Evolutionary conservation across 1,140 invertebrate species (phyloP).

Genomic region (Drosophila pectinifera): DNA sequence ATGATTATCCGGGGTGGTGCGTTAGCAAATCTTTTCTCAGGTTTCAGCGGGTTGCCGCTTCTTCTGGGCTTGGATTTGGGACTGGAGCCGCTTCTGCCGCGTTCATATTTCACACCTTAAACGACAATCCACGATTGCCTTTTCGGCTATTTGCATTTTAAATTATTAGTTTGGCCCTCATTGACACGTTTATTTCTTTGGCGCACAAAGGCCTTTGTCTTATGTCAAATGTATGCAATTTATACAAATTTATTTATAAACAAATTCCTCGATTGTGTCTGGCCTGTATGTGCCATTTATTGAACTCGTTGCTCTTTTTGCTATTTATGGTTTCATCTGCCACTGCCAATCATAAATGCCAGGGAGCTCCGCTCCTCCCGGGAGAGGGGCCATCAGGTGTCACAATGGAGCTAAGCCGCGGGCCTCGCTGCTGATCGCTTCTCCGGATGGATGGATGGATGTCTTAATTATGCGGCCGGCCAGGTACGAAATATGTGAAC

Average conservation of each 20-base stretch:
- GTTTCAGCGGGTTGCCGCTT: conserved; percentile 20
- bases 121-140: conserved; percentile 63
- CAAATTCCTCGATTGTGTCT: conserved; percentile 68
- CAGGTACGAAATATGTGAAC: conserved; percentile 24
- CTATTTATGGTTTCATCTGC: conserved; percentile 70
- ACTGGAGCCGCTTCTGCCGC: conserved; percentile 35
- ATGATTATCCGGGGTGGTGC: conserved; percentile 65
- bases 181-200: conserved; percentile 77
- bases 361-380: conserved; percentile 21
- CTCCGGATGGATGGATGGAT: conserved; percentile 62
- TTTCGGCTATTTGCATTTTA: conserved; percentile 76
- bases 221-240: conserved; percentile 53
- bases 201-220: conserved; percentile 71
- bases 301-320: conserved; percentile 53
- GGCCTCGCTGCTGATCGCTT: conserved; percentile 34
- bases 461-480: conserved; percentile 53
- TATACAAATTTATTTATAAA: conserved; percentile 61
- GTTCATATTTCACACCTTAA: conserved; percentile 81
- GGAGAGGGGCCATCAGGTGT: conserved; percentile 49
- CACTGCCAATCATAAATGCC: conserved; percentile 65
- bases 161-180: conserved; percentile 70
- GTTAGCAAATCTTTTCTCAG: conserved; percentile 66
- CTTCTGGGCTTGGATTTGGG: conserved; percentile 8
- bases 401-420: conserved; percentile 49
- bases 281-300: conserved; percentile 50